Evolutionary conservation across 2,113 vertebrate species (phyloP), one percentile per base, ranked within the genome.

Genomic region (Leptobrachium leishanense): DNA sequence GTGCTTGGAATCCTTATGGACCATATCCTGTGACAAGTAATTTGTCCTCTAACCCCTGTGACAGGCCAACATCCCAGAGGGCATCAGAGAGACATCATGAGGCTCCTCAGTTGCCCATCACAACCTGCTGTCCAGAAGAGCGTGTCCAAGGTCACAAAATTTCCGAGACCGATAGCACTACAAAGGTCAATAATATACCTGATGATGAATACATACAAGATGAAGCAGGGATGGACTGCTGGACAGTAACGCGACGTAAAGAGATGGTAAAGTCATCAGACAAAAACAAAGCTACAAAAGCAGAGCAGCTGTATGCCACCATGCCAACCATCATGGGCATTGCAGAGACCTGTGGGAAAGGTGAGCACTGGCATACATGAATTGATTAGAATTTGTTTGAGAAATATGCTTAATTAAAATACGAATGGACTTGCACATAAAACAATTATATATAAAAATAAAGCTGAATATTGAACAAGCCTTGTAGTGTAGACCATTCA

Each of bases 321-420:
- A 86, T 92, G 5, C 91, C 92, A 20, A 88, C 90, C 0, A 91
- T 94, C 82, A 90, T 94, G 44, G 92, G 90, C 31, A 90, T 94
- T 6, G 91, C 91, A 67, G 92, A 91, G 50, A 89, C 87, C 82
- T 96, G 92, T 84, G 94, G 90, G 68, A 91, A 92, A 93, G 95
- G 94, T 95, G 84, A 92, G 83, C 87, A 13, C 57, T 20, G 40
- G 88, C 91, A 43, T 86, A 86, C 2, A 50, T 7, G 31, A 31
- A 11, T 3, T 1, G 4, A 8, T 8, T 59, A 54, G 11, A 54
- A 8, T 8, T 54, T 54, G 20, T 31, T 31, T 59, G 57, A 5
- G 57, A 11, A 5, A 59, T 8, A 13, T 11, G 10, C 57, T n/a
- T 59, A 59, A 5, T 2, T 59, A 13, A 13, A 13, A 59, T 3